Evolutionary conservation across 92 coral and sea anemone genomes (phyloP).

Genomic region (Actinernus sp.): DNA sequence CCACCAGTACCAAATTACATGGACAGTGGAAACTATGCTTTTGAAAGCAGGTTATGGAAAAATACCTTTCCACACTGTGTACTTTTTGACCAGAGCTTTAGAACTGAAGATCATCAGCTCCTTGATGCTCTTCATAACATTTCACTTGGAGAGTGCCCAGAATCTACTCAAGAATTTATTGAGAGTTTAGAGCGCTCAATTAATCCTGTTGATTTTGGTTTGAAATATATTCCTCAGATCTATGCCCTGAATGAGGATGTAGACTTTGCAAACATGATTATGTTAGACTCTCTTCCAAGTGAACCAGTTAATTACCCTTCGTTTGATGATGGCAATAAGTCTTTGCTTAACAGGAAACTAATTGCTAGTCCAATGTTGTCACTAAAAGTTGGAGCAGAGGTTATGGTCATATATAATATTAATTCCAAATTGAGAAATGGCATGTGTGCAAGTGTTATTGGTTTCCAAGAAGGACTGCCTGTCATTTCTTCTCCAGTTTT

Average conservation of each 20-base stretch:
- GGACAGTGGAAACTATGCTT: constrained; percentile 45
- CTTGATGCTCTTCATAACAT: constrained; percentile 27
- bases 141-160: background rate
- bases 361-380: constrained; percentile 30
- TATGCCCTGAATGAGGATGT: constrained; percentile 59
- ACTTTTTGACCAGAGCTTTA: constrained; percentile 27
- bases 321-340: constrained; percentile 29
- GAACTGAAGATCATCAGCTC: constrained; percentile 30
- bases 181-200: constrained; percentile 34
- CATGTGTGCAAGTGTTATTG: no score
- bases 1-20: constrained; percentile 51
- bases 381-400: no score
- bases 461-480: no score
- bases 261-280: constrained; percentile 30
- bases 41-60: constrained; percentile 42
- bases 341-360: constrained; percentile 12
- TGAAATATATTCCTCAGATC: constrained; percentile 43
- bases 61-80: constrained; percentile 50
- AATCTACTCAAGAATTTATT: constrained; percentile 9
- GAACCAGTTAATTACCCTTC: constrained; percentile 23
- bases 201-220: constrained; percentile 29
- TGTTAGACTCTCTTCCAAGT: constrained; percentile 26
- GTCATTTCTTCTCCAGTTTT: no score
- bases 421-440: no score
- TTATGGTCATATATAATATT: no score